A percentile compares a stretch with the other conserved stretches of the same genome.
Evolutionary conservation across 2,113 vertebrate genomes (phyloP).

Genomic region (Stegastes partitus): DNA sequence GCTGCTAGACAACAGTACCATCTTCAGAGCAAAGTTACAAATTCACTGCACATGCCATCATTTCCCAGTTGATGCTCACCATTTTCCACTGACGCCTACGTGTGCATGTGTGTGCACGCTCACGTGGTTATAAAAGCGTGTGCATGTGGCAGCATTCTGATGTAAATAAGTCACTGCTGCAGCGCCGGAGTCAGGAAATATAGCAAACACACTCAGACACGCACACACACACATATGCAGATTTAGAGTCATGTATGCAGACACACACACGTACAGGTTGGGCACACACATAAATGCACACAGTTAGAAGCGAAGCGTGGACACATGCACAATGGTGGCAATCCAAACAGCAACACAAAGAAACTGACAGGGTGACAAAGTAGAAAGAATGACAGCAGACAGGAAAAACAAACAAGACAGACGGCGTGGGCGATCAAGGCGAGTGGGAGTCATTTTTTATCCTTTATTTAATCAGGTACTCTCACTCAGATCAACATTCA

Average conservation of each 20-base stretch:
- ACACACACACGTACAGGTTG: slow-evolving; percentile 13
- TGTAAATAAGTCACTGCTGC: slow-evolving; percentile 39
- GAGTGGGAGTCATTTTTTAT: slow-evolving; percentile 62
- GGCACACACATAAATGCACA: slow-evolving; percentile 12
- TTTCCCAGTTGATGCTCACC: no score
- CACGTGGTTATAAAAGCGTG: background rate
- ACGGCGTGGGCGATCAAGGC: slow-evolving; percentile 51
- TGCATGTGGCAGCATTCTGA: slow-evolving; percentile 39
- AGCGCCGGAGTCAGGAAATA: slow-evolving; percentile 39
- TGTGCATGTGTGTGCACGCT: background rate
- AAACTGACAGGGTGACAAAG: slow-evolving; percentile 63
- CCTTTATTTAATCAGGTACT: slow-evolving; percentile 61
- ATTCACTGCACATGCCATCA: no score
- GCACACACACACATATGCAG: slow-evolving; percentile 25
- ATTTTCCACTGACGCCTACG: no score
- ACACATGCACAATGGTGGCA: slow-evolving; percentile 36
- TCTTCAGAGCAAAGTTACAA: no score
- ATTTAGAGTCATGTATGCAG: slow-evolving; percentile 1
- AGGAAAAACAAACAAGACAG: slow-evolving; percentile 60
- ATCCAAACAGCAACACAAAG: slow-evolving; percentile 49
- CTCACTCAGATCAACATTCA: slow-evolving; percentile 34
- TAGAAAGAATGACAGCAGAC: slow-evolving; percentile 63
- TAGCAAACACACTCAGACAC: slow-evolving; percentile 21
- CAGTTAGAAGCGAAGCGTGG: slow-evolving; percentile 8
- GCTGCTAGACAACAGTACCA: no score